A percentile compares a stretch with the other conserved stretches of the same genome.
These are phyloP conservation scores for Ceratotherium simum DNA, from an alignment of 2,113 vertebrate species.

Conservation along the genomic window DNA sequence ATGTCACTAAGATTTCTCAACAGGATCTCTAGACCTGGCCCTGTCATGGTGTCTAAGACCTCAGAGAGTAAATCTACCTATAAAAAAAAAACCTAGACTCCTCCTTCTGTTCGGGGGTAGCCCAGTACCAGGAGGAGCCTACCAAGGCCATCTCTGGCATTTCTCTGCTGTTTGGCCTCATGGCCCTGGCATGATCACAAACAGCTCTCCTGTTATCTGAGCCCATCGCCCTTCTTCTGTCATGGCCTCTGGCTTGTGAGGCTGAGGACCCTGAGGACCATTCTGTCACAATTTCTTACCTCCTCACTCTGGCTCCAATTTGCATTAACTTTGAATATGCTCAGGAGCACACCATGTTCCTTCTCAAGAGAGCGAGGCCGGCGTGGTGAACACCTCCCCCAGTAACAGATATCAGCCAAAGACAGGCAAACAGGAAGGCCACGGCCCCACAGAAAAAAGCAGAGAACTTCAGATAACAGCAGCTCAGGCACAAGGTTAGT, in stretches of 20 bases:
- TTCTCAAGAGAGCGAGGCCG: background rate
- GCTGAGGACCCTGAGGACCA: background rate
- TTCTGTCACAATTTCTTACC: background rate
- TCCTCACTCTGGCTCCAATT: background rate
- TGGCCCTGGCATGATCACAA: background rate
- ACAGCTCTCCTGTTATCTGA: background rate
- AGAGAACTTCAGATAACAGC: background rate
- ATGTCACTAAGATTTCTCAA: background rate
- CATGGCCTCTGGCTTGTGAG: background rate
- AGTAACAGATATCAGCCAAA: background rate
- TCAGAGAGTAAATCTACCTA: background rate
- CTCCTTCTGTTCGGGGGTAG: background rate
- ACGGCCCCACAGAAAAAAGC: background rate
- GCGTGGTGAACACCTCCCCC: background rate
- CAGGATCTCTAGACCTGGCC: background rate
- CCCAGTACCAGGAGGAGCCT: background rate
- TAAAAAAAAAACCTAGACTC: background rate
- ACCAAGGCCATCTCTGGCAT: rapidly evolving
- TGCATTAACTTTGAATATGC: background rate
- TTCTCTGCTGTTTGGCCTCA: background rate
- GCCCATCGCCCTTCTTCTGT: background rate
- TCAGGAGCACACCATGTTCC: background rate
- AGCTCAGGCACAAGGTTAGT: background rate
- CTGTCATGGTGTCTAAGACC: background rate
- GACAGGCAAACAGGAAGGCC: background rate